phyloP scores from a whole-genome alignment of 2,797 vertebrate species.

The Percopsis omiscomaycus region DNA sequence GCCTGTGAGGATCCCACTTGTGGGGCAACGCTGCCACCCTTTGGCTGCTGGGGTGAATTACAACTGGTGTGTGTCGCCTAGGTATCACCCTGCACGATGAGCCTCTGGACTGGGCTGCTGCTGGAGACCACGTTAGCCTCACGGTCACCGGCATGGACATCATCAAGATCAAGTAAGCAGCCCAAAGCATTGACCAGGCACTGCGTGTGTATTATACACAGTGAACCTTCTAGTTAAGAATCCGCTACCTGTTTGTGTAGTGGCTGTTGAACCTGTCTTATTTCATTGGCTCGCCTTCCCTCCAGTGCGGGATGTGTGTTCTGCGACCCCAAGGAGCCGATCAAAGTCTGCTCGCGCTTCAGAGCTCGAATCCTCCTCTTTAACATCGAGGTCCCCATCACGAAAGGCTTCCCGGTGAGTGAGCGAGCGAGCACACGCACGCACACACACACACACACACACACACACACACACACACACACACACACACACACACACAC shows the following conservation, averaged over 20 bases:
- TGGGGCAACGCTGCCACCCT: conserved; percentile 53
- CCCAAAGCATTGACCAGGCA: too few relatives aligned
- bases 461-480: conserved; percentile 1
- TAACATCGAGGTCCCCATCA: conserved; percentile 94
- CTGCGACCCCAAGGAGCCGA: conserved; percentile 91
- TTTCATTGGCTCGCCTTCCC: conserved; percentile 13
- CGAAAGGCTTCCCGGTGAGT: conserved; percentile 96
- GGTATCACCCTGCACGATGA: conserved; percentile 94
- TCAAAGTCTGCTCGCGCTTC: conserved; percentile 90
- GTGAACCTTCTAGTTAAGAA: too few relatives aligned
- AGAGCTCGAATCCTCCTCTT: conserved; percentile 93
- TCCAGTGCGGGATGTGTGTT: conserved; percentile 91
- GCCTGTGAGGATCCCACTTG: too few relatives aligned
- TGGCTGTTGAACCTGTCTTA: not conserved
- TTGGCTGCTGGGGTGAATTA: conserved; percentile 33
- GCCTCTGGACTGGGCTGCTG: conserved; percentile 94
- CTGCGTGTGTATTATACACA: too few relatives aligned
- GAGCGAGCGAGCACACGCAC: not conserved
- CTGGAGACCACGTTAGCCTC: conserved; percentile 95
- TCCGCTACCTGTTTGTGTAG: conserved; percentile 8
- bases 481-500: not conserved
- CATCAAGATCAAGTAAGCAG: conserved; percentile 97
- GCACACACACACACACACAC: conserved; percentile 13
- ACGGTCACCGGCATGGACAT: conserved; percentile 99
- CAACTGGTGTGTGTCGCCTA: conserved; percentile 47